Conservation (phyloP, 2,113 vertebrate genomes). For the Plotosus lineatus region DNA sequence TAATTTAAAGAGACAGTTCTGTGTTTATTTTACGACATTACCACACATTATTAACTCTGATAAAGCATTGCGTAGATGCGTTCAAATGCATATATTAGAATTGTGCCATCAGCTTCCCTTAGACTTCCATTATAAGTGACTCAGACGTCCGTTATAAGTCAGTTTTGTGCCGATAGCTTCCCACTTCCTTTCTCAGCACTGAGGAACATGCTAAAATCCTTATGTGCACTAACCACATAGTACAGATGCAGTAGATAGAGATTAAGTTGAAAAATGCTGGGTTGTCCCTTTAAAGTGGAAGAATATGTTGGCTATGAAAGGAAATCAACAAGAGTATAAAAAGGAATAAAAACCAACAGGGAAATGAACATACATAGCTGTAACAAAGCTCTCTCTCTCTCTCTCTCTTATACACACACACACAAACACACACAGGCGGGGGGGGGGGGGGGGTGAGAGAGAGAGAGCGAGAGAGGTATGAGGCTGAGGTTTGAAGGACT, state of each 20-base stretch:
- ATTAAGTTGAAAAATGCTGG: neutral
- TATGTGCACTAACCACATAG: neutral
- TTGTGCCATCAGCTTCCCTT: neutral
- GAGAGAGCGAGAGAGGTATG: too few species aligned
- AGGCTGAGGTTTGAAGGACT: neutral
- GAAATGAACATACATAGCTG: neutral
- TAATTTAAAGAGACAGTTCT: too few species aligned
- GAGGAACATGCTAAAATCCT: neutral
- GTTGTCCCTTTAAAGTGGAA: neutral
- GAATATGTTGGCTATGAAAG: neutral
- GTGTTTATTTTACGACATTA: too few species aligned
- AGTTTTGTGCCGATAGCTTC: neutral
- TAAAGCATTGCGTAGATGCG: neutral
- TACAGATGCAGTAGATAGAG: neutral
- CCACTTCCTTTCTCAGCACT: neutral
- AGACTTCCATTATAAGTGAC: neutral
- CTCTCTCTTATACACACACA: neutral
- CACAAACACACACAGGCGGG: conserved; percentile 2
- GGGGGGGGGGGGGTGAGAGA: too few species aligned
- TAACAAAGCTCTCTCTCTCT: too few species aligned
- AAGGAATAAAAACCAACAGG: neutral
- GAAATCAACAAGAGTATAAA: neutral
- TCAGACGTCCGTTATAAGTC: neutral
- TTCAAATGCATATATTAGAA: neutral
- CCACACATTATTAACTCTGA: too few species aligned